Evolutionary conservation across 2,113 vertebrate species (phyloP), one percentile per base, ranked within the genome.

Genomic region (Ascaphus truei): DNA sequence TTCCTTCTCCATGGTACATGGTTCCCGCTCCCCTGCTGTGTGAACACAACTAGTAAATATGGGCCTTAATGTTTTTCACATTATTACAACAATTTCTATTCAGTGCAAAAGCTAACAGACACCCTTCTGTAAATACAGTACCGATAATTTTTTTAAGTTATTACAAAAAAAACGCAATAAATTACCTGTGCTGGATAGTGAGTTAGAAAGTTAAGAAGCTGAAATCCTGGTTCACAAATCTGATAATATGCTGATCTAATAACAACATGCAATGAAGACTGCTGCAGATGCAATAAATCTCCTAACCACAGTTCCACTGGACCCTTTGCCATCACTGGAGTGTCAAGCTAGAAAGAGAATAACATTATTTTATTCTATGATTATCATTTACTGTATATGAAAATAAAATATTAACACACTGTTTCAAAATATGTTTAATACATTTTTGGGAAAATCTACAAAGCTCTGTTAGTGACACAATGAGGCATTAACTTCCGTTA

Each of bases 141-240:
- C n/a, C n/a, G n/a, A n/a, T n/a, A n/a, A n/a, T n/a, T n/a, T n/a
- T n/a, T n/a, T n/a, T n/a, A n/a, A n/a, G n/a, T n/a, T n/a, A n/a
- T n/a, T n/a, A n/a, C n/a, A n/a, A n/a, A n/a, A n/a, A n/a, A n/a
- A n/a, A n/a, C n/a, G n/a, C n/a, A n/a, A 12, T 2, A 31, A 67
- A 80, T 77, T 23, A 95, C 94, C 92, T 96, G 93, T 25, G 93
- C 92, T 73, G 91, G 92, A 65, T 91, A 94, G 0, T 86, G 80
- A 62, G 80, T 71, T 36, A 95, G 91, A 72, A 94, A 94, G 61
- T 43, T 67, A n/a, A 94, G 72, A 29, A 95, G 77, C 3, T 92
- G 79, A 69, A 88, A 95, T 22, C 85, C 89, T 1, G 88, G 71
- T 18, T 94, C 92, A 12, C 80, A 87, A 76, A 95, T 89, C 56